phyloP scores from a whole-genome alignment of 2,797 vertebrate species.

The Huso huso region DNA sequence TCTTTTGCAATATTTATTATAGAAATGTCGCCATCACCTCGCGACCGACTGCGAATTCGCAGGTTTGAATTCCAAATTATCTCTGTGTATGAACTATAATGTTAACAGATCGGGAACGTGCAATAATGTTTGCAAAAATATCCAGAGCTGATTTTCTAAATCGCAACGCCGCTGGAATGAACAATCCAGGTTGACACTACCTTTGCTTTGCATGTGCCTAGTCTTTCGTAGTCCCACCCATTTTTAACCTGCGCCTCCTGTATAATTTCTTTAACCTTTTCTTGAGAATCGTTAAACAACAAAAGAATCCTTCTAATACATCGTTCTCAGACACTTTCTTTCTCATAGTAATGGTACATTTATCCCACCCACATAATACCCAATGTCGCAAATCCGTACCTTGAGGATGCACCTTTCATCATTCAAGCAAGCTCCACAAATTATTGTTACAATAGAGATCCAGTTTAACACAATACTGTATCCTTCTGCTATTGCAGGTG shows the following conservation, averaged over 20 bases:
- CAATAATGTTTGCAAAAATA: too few relatives aligned
- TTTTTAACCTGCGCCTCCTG: constrained; percentile 21
- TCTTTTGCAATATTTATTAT: too few relatives aligned
- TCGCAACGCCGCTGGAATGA: too few relatives aligned
- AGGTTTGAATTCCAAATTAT: too few relatives aligned
- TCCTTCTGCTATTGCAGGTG: constrained; percentile 6
- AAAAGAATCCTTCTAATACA: constrained; percentile 29
- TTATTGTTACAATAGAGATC: constrained; percentile 20
- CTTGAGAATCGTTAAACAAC: constrained; percentile 39
- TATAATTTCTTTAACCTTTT: constrained; percentile 25
- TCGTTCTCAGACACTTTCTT: constrained; percentile 5
- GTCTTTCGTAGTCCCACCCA: too few relatives aligned
- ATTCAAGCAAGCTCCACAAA: constrained; percentile 15
- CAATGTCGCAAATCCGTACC: constrained; percentile 32
- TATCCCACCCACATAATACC: constrained; percentile 23
- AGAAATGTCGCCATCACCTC: too few relatives aligned
- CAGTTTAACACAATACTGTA: neutral
- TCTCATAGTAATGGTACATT: constrained; percentile 12
- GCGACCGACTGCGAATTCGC: too few relatives aligned
- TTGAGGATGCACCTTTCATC: constrained; percentile 31
- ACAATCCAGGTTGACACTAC: too few relatives aligned
- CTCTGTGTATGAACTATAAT: too few relatives aligned
- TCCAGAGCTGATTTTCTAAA: too few relatives aligned
- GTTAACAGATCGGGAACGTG: too few relatives aligned
- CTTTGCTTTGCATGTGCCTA: too few relatives aligned